Conservation (phyloP, 2,888 invertebrate species). For the Ectobius pallidus region DNA sequence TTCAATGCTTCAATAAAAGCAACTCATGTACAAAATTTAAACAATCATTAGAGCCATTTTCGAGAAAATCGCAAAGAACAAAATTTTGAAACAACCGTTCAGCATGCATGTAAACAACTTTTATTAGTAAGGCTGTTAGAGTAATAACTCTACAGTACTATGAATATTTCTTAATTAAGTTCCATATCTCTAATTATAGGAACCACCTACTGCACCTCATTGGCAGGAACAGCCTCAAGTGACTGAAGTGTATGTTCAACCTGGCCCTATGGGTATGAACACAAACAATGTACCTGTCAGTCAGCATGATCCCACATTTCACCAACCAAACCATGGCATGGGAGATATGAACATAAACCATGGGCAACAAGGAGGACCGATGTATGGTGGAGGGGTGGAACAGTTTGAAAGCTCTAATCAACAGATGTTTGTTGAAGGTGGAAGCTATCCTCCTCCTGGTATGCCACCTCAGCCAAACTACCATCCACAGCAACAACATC, state of each 20-base stretch:
- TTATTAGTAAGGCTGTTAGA: too few relatives aligned
- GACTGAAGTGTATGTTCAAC: not conserved
- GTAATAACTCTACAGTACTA: too few relatives aligned
- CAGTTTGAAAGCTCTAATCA: not conserved
- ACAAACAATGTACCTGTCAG: not conserved
- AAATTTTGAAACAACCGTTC: too few relatives aligned
- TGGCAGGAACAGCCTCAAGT: slow-evolving; percentile 11
- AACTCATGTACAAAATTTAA: too few relatives aligned
- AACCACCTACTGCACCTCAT: not conserved
- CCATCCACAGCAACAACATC: not conserved
- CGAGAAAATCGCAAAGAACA: too few relatives aligned
- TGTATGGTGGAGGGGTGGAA: slow-evolving; percentile 1
- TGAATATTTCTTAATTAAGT: too few relatives aligned
- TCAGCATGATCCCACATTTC: not conserved
- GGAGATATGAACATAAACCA: not conserved
- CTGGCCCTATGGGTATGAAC: not conserved
- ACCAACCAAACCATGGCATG: slow-evolving; percentile 11
- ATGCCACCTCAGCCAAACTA: slow-evolving; percentile 12
- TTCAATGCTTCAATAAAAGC: too few relatives aligned
- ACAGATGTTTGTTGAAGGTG: not conserved
- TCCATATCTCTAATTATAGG: too few relatives aligned
- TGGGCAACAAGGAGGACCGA: not conserved
- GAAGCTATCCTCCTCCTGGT: not conserved
- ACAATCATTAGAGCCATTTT: too few relatives aligned
- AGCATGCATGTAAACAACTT: too few relatives aligned